phyloP scores from a whole-genome alignment of 2,113 vertebrate genomes.

The Micronisus gabar region DNA sequence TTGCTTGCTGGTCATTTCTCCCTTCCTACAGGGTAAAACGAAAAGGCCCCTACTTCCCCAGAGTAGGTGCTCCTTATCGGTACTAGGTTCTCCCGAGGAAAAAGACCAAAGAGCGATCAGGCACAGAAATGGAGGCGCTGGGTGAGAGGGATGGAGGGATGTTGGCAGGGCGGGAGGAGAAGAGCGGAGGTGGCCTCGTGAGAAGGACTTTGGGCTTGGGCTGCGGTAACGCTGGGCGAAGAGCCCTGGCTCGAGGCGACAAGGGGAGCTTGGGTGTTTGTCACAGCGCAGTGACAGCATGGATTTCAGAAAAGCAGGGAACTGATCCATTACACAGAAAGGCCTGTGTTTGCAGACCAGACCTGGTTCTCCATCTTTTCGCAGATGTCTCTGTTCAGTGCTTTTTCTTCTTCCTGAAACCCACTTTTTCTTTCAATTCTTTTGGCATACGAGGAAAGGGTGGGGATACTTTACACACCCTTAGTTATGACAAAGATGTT shows the following conservation, averaged over 20 bases:
- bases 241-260: fast-evolving
- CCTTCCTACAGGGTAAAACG: neutral
- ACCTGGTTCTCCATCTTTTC: neutral
- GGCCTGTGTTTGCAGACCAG: neutral
- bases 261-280: neutral
- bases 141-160: neutral
- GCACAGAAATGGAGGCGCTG: neutral
- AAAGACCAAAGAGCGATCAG: fast-evolving
- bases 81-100: neutral
- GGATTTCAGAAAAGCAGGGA: neutral
- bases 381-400: neutral
- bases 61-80: neutral
- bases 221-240: neutral
- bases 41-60: fast-evolving
- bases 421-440: neutral
- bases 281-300: neutral
- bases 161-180: neutral
- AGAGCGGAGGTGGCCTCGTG: neutral
- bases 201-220: neutral
- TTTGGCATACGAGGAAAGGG: neutral
- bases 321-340: neutral
- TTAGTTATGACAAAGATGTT: neutral
- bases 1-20: neutral
- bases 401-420: neutral
- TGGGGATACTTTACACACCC: neutral